Evolutionary conservation across 2,888 invertebrate species (phyloP), one percentile per base, ranked within the genome.

Genomic region (Adela reaumurella): DNA sequence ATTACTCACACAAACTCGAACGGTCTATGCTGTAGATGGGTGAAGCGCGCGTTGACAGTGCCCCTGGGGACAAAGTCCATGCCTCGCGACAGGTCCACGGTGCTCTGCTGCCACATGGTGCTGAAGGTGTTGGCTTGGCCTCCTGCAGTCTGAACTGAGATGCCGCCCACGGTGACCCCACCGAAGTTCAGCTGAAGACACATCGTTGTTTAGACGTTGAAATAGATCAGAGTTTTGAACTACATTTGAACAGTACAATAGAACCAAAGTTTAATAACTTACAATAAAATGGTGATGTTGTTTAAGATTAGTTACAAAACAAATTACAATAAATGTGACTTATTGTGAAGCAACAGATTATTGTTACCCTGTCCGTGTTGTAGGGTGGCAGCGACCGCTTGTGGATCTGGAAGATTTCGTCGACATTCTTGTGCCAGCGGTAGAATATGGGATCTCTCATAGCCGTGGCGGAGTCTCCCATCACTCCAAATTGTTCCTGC

Each of bases 361-460:
- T n/a, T n/a, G n/a, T 56, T 62, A 88, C 88, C 74, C 81, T 81
- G 42, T 80, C 70, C 3, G 61, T 59, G 0, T 71, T 74, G 64
- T 93, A 93, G 2, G 86, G 79, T 0, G 86, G 74, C 19, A 93
- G 70, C 14, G 85, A 85, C 52, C 77, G 74, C 68, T 93, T 93
- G 68, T 87, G 86, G 54, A 85, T 81, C 56, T 84, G 82, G 81
- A 92, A 92, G 24, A 93, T 71, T 56, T 90, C 87, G 58, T 93
- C 90, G 19, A 92, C 77, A 62, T 85, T 88, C 0, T 88, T 82
- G 61, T 94, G 93, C 90, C 89, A 92, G 62, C 90, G 85, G 73
- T 92, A 93, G 79, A 93, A 93, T 17, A 89, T 71, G 0, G 93
- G 92, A 69, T 94, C 94, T 2, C 93, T 80, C 92, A 93, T 92